phyloP scores from a whole-genome alignment of 35 echinoderm and acorn worm species.

The Apostichopus japonicus region DNA sequence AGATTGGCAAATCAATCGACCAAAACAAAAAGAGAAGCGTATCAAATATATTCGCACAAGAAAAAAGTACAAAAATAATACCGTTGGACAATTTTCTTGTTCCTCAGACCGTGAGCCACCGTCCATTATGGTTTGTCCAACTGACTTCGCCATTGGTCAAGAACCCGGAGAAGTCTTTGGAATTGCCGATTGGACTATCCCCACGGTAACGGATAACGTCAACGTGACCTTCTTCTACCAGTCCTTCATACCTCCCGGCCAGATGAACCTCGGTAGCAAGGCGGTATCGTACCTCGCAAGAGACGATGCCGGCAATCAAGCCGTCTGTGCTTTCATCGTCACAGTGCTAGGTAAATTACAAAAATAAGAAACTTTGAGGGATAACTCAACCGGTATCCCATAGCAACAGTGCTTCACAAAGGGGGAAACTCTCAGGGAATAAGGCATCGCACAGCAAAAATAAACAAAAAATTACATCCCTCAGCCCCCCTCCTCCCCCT shows the following conservation, averaged over 20 bases:
- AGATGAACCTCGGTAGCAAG: slow-evolving; percentile 8
- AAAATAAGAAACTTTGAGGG: too few relatives aligned
- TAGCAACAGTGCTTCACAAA: too few relatives aligned
- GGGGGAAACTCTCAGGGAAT: too few relatives aligned
- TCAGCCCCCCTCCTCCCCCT: too few relatives aligned
- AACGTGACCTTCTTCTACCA: slow-evolving; percentile 47
- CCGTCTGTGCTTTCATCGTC: background rate
- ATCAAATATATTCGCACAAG: too few relatives aligned
- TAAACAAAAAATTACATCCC: too few relatives aligned
- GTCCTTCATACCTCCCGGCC: slow-evolving; percentile 30
- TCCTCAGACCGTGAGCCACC: slow-evolving; percentile 58
- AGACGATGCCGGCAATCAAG: background rate
- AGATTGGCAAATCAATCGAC: too few relatives aligned
- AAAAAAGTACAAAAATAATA: too few relatives aligned
- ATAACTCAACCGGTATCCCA: too few relatives aligned
- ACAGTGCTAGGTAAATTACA: background rate
- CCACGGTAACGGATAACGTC: slow-evolving; percentile 65
- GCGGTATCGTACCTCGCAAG: background rate
- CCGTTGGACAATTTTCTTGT: background rate
- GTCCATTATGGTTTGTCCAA: slow-evolving; percentile 55
- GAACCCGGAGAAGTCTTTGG: slow-evolving; percentile 41
- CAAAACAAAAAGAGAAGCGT: too few relatives aligned
- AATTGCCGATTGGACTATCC: slow-evolving; percentile 46
- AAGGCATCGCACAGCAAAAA: too few relatives aligned
- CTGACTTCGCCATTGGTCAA: slow-evolving; percentile 18